Evolutionary conservation across 2,888 invertebrate genomes (phyloP).

Genomic region (Drosophila melanocephala): DNA sequence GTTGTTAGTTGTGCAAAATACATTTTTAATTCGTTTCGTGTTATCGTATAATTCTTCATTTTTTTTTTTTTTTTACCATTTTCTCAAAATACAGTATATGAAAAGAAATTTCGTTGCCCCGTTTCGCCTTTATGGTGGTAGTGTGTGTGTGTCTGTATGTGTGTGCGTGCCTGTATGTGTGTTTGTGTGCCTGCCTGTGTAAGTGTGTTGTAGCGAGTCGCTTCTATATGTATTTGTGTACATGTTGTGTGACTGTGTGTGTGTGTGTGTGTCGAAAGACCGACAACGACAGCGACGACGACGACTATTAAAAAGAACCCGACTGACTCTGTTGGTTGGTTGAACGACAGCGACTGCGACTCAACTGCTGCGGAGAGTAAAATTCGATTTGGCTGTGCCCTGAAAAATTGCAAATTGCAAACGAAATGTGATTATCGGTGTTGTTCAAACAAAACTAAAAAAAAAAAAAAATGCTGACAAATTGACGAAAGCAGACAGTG

Average conservation of each 20-base stretch:
- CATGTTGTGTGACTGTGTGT: constrained; percentile 19
- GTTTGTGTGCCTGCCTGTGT: constrained; percentile 35
- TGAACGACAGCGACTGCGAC: constrained; percentile 36
- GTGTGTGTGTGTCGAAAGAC: constrained; percentile 53
- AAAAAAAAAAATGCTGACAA: constrained; percentile 36
- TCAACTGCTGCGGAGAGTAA: constrained; percentile 59
- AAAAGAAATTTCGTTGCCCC: constrained; percentile 63
- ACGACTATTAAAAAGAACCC: constrained; percentile 72
- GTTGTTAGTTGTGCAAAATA: constrained; percentile 59
- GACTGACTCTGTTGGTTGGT: constrained; percentile 63
- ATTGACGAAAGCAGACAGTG: constrained; percentile 40
- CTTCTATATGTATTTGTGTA: constrained; percentile 17
- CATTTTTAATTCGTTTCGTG: constrained; percentile 37
- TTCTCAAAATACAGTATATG: constrained; percentile 46
- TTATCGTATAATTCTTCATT: constrained; percentile 27
- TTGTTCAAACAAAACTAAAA: constrained; percentile 7
- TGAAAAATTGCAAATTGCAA: constrained; percentile 64
- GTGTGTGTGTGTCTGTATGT: constrained; percentile 17
- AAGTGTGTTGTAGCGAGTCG: constrained; percentile 29
- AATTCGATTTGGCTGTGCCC: constrained; percentile 73
- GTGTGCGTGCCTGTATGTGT: constrained; percentile 31
- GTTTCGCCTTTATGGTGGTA: constrained; percentile 46
- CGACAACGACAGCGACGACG: constrained; percentile 51
- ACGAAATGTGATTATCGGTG: constrained; percentile 63
- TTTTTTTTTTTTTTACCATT: constrained; percentile 28